Percentiles rank a stretch among this genome's conserved stretches.
Evolutionary conservation across 2,888 invertebrate genomes (phyloP).

Genomic region (Teleiodes luculella): DNA sequence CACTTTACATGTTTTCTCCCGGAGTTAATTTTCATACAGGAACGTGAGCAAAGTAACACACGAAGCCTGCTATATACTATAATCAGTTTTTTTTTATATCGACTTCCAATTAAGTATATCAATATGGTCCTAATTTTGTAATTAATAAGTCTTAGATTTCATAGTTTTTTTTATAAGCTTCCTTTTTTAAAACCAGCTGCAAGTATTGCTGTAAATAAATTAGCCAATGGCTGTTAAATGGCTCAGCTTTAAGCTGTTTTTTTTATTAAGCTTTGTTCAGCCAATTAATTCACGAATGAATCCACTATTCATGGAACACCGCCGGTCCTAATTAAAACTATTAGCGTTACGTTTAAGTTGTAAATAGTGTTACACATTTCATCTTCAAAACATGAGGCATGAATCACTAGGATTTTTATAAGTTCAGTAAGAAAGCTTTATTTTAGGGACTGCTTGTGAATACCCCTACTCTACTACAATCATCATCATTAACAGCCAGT

Average conservation of each 20-base stretch:
- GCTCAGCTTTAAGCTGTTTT: not conserved
- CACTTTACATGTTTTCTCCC: constrained; percentile 9
- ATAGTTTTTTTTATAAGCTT: no score
- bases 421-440: no score
- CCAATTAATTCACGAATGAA: not conserved
- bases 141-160: not conserved
- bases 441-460: no score
- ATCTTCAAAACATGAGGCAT: not conserved
- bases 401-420: not conserved
- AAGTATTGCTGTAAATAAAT: not conserved
- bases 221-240: not conserved
- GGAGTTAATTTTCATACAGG: constrained; percentile 35
- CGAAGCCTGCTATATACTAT: not conserved
- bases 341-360: not conserved
- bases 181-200: not conserved
- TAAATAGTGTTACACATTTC: constrained; percentile 2
- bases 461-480: no score
- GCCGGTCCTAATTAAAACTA: not conserved
- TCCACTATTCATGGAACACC: not conserved
- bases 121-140: constrained; percentile 32
- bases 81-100: constrained; percentile 28
- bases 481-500: no score
- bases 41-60: constrained; percentile 7
- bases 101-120: constrained; percentile 25
- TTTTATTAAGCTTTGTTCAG: not conserved